Base-by-base conservation (phyloP, 2,888 invertebrate species). In the Resseliella maxima region DNA sequence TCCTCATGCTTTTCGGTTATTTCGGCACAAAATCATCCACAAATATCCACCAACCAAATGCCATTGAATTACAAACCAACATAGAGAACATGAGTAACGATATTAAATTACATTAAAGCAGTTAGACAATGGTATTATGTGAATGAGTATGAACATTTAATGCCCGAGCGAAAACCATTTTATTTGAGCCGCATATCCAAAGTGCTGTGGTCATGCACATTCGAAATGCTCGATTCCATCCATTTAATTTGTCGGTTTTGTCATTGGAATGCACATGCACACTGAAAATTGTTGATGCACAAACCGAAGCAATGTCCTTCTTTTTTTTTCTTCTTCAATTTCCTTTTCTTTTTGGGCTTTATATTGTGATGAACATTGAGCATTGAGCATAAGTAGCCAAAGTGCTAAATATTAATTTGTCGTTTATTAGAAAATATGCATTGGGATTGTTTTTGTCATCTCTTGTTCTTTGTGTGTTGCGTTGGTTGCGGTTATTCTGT, bases 381-480 rank as follows among this genome's bases (percentile, higher is more conserved):
- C 59, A 59, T 27, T 59, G 6, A 59, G 59, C 72, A 72, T 72
- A 72, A 72, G 72, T 72, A 72, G 72, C 72, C 31, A 72, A 38
- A 83, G 83, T 83, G 83, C 83, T 83, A 83, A 83, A 83, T 83
- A 83, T 83, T 83, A 83, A 83, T 83, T 83, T 83, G 83, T 38
- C 83, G 38, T 83, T 83, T 83, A 83, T 83, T 83, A 38, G 83
- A 83, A 83, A 83, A 83, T 83, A 83, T 83, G 83, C 83, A 38
- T 36, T 38, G 38, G 38, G 24, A n/a, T 83, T 83, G 38, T 38
- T 83, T 83, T 36, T 83, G 38, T 83, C 36, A 83, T 83, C 38
- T 83, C 38, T 27, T 72, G 72, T 72, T 41, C n/a, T 38, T 38
- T 83, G 1, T 38, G 24, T 83, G n/a, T n/a, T n/a, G 38, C 83